Evolutionary conservation across 2,888 invertebrate genomes (phyloP), one percentile per base, ranked within the genome.

Genomic region (Pammene aurita): DNA sequence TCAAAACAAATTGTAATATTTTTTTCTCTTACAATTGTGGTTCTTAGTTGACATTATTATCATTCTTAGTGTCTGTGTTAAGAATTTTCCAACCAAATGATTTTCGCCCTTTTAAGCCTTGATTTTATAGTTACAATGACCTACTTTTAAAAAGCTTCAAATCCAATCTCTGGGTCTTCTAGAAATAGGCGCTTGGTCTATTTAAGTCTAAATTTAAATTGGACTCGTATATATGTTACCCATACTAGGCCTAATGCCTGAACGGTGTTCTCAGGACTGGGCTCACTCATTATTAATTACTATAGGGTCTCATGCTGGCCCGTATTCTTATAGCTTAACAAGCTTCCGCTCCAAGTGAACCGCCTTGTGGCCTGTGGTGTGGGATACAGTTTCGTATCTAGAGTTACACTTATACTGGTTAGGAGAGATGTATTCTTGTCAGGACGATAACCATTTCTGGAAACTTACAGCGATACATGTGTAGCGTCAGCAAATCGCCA

Each of bases 241-340:
- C n/a, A 7, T 2, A 18, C 26, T 50, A 13, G 62, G 62, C 58
- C 63, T 64, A 68, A 64, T 68, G 68, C 57, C 38, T 13, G 52
- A 68, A 68, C 68, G 52, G 44, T 68, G 68, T 68, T 60, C 42
- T 18, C 38, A 16, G 52, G 26, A 34, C 52, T 38, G 44, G 48
- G 68, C 44, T 35, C 63, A 41, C 57, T 63, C 63, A 68, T 68
- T 64, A 68, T 68, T 68, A 68, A 68, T 68, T 68, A 64, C 57
- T n/a, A 11, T 7, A n/a, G 46, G 55, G 67, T 42, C 63, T 52
- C 63, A 58, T 67, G 41, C 46, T 42, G 35, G 55, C 46, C 38
- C 11, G 6, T 18, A 5, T 54, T 10, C 7, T 9, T 34, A 46
- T 35, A n/a, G 34, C 58, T 10, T 44, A 58, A n/a, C 13, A 34